Percentiles rank a stretch among this genome's conserved stretches.
Conservation (phyloP, 2,797 vertebrate species). For the Mus minutoides region DNA sequence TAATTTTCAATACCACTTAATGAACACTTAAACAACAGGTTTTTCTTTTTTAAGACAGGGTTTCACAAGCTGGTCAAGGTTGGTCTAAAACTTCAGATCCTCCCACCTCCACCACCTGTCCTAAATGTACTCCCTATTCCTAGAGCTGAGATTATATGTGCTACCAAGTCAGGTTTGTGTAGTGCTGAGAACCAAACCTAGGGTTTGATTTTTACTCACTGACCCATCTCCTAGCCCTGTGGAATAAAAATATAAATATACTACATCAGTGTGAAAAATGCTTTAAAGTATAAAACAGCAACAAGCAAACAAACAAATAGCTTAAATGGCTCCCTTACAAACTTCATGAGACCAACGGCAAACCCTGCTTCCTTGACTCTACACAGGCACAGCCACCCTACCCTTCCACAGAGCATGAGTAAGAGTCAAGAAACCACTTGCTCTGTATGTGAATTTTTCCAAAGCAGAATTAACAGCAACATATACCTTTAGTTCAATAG, state of each 20-base stretch:
- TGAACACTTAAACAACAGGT: constrained; percentile 10
- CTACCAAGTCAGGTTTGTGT: neutral
- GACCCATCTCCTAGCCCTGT: neutral
- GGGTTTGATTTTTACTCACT: neutral
- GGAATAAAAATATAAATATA: neutral
- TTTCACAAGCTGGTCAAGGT: neutral
- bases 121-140: neutral
- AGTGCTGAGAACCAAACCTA: neutral
- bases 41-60: neutral
- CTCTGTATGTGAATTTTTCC: neutral
- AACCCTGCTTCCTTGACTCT: neutral
- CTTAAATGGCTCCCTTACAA: neutral
- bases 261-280: neutral
- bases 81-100: neutral
- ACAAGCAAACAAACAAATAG: constrained; percentile 40
- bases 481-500: neutral
- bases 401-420: neutral
- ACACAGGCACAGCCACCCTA: neutral
- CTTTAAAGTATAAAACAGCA: constrained; percentile 26
- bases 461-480: constrained; percentile 32
- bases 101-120: neutral
- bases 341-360: neutral
- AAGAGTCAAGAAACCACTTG: neutral
- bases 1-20: neutral
- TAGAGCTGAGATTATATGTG: neutral